Conservation (phyloP, 1,140 invertebrate species). For the Homarus americanus region DNA sequence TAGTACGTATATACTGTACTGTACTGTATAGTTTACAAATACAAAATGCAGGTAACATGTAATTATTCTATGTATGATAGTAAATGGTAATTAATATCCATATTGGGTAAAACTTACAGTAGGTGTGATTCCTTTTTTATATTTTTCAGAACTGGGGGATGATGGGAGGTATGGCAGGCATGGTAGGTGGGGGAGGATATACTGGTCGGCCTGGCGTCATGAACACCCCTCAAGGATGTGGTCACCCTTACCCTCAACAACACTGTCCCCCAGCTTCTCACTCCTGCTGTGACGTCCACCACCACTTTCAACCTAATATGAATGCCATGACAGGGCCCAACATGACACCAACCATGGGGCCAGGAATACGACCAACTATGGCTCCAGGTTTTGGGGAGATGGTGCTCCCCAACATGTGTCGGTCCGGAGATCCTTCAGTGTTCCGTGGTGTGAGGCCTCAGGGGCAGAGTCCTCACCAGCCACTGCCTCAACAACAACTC, state of each 20-base stretch:
- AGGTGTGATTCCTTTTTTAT: no score
- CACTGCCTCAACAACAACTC: constrained; percentile 28
- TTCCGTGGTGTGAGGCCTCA: constrained; percentile 57
- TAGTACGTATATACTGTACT: no score
- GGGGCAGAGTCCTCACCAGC: constrained; percentile 38
- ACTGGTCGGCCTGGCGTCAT: constrained; percentile 26
- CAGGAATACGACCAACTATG: constrained; percentile 37
- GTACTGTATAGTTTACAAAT: no score
- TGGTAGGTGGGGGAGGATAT: constrained; percentile 37
- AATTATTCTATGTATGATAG: no score
- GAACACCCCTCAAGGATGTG: constrained; percentile 20
- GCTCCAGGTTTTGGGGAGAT: constrained; percentile 61
- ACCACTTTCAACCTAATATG: constrained; percentile 56
- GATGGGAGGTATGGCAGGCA: constrained; percentile 36
- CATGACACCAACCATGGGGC: constrained; percentile 45
- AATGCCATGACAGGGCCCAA: constrained; percentile 49
- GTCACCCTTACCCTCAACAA: constrained; percentile 55
- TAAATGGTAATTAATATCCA: no score
- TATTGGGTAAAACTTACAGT: no score
- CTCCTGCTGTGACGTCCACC: constrained; percentile 51
- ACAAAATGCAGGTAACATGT: no score
- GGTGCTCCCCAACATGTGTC: constrained; percentile 58
- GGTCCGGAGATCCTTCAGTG: constrained; percentile 57
- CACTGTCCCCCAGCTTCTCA: constrained; percentile 55
- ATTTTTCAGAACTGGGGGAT: constrained; percentile 64